Evolutionary conservation across 2,888 invertebrate genomes (phyloP).

Genomic region (Macrosiphum euphorbiae): DNA sequence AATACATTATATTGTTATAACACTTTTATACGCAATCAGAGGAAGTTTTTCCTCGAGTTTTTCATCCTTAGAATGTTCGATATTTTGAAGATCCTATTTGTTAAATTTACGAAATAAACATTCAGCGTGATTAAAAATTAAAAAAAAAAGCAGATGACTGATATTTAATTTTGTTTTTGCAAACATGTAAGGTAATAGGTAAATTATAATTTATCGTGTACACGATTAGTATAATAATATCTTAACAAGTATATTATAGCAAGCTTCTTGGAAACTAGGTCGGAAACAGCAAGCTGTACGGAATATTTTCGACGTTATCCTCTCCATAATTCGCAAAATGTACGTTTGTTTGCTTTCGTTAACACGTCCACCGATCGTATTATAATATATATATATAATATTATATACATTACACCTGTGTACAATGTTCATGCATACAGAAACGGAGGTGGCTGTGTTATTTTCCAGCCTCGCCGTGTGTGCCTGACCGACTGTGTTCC

Average conservation of each 20-base stretch:
- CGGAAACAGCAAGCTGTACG: neutral
- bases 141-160: neutral
- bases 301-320: neutral
- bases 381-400: neutral
- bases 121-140: neutral
- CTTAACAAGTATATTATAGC: neutral
- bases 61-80: neutral
- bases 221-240: neutral
- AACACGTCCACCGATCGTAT: neutral
- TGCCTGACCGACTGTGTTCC: neutral
- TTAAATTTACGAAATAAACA: neutral
- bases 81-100: neutral
- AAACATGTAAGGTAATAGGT: neutral
- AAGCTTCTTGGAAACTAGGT: neutral
- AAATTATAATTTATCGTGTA: neutral
- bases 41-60: neutral
- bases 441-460: neutral
- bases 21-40: neutral
- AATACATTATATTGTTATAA: neutral
- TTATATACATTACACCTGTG: too few relatives aligned
- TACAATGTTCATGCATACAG: too few relatives aligned
- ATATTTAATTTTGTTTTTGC: neutral
- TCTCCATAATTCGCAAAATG: neutral
- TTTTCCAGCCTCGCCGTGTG: neutral
- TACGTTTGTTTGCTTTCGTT: slow-evolving; percentile 28